phyloP scores from a whole-genome alignment of 2,113 vertebrate genomes.

The Leucosticte australis region DNA sequence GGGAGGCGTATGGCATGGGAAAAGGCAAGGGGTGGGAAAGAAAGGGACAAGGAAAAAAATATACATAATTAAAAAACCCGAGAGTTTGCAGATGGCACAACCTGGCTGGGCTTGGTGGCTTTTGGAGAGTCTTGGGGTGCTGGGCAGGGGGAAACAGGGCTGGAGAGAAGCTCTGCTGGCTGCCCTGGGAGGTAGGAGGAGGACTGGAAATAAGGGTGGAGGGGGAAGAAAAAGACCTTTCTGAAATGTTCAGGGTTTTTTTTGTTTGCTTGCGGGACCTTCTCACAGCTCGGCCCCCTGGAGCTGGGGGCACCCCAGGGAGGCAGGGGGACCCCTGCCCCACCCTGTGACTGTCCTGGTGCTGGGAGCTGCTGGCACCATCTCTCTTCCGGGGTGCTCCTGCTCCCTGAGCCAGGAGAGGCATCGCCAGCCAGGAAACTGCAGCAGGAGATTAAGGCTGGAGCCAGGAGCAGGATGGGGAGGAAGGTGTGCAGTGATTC shows the following conservation, averaged over 20 bases:
- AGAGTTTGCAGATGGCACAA: background rate
- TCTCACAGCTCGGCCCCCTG: background rate
- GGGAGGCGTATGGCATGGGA: background rate
- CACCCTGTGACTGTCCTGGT: rapidly evolving
- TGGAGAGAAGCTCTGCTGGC: background rate
- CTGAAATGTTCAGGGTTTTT: background rate
- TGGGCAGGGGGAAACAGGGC: background rate
- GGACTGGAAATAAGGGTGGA: background rate
- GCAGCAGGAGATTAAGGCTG: background rate
- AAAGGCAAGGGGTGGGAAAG: background rate
- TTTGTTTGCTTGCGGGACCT: background rate
- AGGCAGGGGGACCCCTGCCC: background rate
- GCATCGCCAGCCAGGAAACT: background rate
- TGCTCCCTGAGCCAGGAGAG: background rate
- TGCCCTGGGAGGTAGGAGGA: background rate
- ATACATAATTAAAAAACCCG: background rate
- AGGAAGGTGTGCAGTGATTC: background rate
- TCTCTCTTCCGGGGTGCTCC: background rate
- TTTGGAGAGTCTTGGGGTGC: background rate
- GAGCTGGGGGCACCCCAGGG: background rate
- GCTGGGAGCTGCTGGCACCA: background rate
- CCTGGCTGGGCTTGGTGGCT: background rate
- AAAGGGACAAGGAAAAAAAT: background rate
- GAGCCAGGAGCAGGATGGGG: rapidly evolving
- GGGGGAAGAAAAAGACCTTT: background rate